These are phyloP conservation scores for Cebidichthys violaceus DNA, from an alignment of 2,113 vertebrate species.

Conservation along the genomic window DNA sequence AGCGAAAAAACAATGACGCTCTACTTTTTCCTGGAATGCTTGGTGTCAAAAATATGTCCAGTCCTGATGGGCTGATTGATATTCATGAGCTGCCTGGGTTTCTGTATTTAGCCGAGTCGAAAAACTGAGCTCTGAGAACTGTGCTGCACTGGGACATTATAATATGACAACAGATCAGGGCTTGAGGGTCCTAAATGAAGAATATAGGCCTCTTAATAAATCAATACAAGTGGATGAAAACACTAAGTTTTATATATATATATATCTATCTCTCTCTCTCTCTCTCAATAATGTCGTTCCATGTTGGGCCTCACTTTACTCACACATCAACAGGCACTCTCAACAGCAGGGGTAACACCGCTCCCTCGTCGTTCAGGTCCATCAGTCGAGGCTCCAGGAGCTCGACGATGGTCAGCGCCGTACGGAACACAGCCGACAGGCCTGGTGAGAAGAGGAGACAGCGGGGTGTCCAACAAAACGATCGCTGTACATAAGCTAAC, in stretches of 20 bases:
- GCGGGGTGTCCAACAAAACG: not conserved
- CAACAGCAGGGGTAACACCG: constrained; percentile 77
- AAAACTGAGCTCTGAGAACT: constrained; percentile 50
- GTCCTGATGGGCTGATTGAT: constrained; percentile 56
- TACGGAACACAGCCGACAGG: constrained; percentile 76
- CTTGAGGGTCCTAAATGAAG: not conserved
- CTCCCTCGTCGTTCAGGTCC: constrained; percentile 77
- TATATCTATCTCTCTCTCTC: too few relatives aligned
- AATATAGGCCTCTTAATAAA: not conserved
- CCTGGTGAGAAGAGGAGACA: constrained; percentile 63
- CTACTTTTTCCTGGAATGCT: constrained; percentile 45
- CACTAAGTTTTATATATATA: not conserved
- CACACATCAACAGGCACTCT: constrained; percentile 82
- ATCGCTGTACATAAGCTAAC: not conserved
- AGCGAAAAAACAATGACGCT: constrained; percentile 40
- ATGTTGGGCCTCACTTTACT: constrained; percentile 39
- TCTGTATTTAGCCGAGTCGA: constrained; percentile 19
- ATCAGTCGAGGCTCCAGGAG: constrained; percentile 80
- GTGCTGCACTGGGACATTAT: constrained; percentile 17
- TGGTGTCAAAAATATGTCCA: constrained; percentile 60
- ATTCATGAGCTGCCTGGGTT: constrained; percentile 66
- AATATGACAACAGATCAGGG: not conserved
- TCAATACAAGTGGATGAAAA: not conserved
- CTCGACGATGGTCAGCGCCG: constrained; percentile 76
- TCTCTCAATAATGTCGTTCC: not conserved